A percentile compares a stretch with the other conserved stretches of the same genome.
Evolutionary conservation across 2,113 vertebrate genomes (phyloP).

Genomic region (Plestiodon gilberti): DNA sequence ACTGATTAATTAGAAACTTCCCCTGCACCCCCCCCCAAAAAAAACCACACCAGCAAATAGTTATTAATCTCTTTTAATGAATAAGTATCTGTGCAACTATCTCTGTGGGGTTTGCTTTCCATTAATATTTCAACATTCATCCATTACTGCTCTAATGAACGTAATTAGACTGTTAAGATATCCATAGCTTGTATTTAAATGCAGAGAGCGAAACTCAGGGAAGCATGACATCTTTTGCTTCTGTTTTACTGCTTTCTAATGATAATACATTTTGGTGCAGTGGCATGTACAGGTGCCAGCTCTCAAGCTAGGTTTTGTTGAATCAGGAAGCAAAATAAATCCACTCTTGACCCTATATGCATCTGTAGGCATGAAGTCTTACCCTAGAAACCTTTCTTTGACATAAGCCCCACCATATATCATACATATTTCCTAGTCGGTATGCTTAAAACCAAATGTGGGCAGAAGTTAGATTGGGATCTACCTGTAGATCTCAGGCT

Average conservation of each 20-base stretch:
- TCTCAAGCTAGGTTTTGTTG: fast-evolving
- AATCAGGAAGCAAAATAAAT: not conserved
- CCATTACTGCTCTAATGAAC: not conserved
- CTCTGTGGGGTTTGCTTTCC: not conserved
- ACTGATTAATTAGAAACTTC: constrained; percentile 16
- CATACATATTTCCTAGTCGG: not conserved
- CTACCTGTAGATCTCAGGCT: too few species aligned
- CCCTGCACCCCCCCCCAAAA: not conserved
- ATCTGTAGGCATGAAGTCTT: not conserved
- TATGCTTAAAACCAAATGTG: not conserved
- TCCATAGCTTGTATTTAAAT: not conserved
- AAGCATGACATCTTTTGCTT: not conserved
- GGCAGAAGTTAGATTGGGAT: too few species aligned
- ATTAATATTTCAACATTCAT: not conserved
- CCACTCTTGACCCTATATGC: not conserved
- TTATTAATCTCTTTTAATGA: constrained; percentile 14
- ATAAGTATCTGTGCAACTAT: not conserved
- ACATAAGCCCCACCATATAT: not conserved
- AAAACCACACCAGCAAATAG: constrained; percentile 20
- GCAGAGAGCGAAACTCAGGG: too few species aligned
- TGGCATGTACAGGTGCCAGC: fast-evolving
- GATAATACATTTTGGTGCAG: not conserved
- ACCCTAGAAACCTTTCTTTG: too few species aligned
- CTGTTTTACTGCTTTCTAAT: not conserved
- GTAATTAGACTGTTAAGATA: not conserved